Base-by-base conservation (phyloP, 2,797 vertebrate species). In the Macropus fuliginosus region DNA sequence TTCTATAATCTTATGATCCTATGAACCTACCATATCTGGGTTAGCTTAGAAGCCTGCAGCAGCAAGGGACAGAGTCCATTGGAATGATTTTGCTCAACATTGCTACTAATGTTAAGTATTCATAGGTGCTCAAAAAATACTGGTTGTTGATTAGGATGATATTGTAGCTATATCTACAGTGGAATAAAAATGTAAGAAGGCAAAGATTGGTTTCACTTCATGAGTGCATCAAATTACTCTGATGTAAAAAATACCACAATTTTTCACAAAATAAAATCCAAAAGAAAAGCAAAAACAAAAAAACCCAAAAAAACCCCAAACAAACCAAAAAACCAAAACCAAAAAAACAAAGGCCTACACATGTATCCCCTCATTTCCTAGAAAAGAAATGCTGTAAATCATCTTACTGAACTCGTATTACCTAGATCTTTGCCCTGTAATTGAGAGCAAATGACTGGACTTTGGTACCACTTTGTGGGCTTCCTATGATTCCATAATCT, bases 201-300 rank as follows among this genome's bases (percentile, higher is more conserved):
- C 55, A 34, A 96, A 87, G 91, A 94, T 28, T 90, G n/a, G 56
- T 94, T 90, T n/a, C 91, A 91, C 34, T 94, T 93, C 90, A 93
- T 94, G 66, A 95, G n/a, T 91, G 96, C 93, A 91, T 93, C 94
- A 87, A 56, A 91, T 95, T 95, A 90, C 46, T 92, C 55, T 93
- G 31, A 55, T 90, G 93, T 96, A 56, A 90, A 94, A 96, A 93
- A 91, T 95, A 10, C 2, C 11, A 27, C 28, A 95, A 93, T 95
- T 96, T n/a, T 14, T 59, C 62, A 94, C 95, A 62, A 95, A 91
- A n/a, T 16, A 56, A 55, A 94, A 91, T 91, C 62, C 34, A 13
- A 66, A 66, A n/a, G 62, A n/a, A 66, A 74, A 91, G 2, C 66
- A 91, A 93, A 59, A 92, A n/a, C n/a, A n/a, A n/a, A n/a, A n/a